Base-by-base conservation (phyloP, 2,888 invertebrate species). In the Eilema caniola region DNA sequence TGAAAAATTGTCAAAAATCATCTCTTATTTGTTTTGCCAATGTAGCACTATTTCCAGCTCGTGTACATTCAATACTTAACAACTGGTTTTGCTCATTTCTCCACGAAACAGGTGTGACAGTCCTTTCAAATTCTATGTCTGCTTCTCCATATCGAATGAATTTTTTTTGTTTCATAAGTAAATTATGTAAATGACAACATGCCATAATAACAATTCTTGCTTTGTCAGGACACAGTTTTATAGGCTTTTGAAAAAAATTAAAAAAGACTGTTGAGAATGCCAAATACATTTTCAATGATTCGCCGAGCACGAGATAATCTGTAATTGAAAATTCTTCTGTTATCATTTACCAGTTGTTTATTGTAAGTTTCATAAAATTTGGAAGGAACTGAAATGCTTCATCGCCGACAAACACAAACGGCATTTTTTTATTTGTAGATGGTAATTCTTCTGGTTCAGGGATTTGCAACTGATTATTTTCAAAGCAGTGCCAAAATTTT, bases 231-330 rank as follows among this genome's bases (percentile, higher is more conserved):
- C 2, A 14, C 7, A n/a, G n/a, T 61, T 31, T 16, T n/a, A n/a
- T n/a, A n/a, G n/a, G n/a, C n/a, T n/a, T n/a, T n/a, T n/a, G n/a
- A n/a, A n/a, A n/a, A n/a, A n/a, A n/a, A n/a, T n/a, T n/a, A n/a
- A n/a, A n/a, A 78, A 47, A 69, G 67, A 66, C 47, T 66, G 12
- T 72, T 20, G 4, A 76, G 61, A 47, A 76, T 76, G 23, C 74
- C 76, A 69, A 76, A 78, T 59, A 47, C 70, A 71, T 66, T 69
- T 71, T 78, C 74, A 62, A 76, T 62, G n/a, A 71, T 65, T 61
- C 71, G 47, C 25, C 79, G 60, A 33, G 77, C 76, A 57, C 73
- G 60, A 33, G 74, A 75, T 59, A 79, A 68, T 69, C 75, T 16
- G 62, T 77, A 75, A 53, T 75, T 72, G 61, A 59, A 72, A 31